Percentiles rank a stretch among this genome's conserved stretches.
phyloP scores from a whole-genome alignment of 2,113 vertebrate genomes.

The Prionailurus viverrinus region DNA sequence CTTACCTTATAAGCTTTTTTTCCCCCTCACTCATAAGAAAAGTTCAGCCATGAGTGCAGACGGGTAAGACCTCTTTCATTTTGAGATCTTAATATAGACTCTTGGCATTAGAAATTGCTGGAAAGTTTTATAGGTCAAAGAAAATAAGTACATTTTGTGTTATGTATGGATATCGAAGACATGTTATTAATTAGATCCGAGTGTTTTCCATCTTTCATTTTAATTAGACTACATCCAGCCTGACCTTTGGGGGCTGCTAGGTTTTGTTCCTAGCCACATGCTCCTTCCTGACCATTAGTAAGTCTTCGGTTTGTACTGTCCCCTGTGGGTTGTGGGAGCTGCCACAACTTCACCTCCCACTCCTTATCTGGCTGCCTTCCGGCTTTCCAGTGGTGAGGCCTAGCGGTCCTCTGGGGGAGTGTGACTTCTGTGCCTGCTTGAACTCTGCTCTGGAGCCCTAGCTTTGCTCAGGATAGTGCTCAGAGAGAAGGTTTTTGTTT shows the following conservation, averaged over 20 bases:
- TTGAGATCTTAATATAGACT: conserved; percentile 10
- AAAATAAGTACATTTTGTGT: conserved; percentile 10
- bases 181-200: background rate
- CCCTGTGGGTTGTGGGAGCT: background rate
- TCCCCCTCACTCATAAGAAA: background rate
- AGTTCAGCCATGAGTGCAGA: background rate
- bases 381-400: background rate
- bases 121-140: conserved; percentile 48
- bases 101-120: conserved; percentile 43
- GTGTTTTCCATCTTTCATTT: conserved; percentile 32
- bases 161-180: background rate
- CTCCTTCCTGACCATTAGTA: background rate
- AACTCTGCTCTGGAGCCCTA: background rate
- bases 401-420: background rate
- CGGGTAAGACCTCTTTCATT: background rate
- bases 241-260: background rate
- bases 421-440: background rate
- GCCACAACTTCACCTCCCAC: background rate
- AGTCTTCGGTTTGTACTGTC: background rate
- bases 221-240: background rate
- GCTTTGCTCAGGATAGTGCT: background rate
- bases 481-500: background rate
- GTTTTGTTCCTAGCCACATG: background rate
- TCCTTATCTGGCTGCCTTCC: background rate
- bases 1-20: background rate